Percentiles rank a stretch among this genome's conserved stretches.
phyloP scores from a whole-genome alignment of 2,797 vertebrate genomes.

The Eidolon dupreanum region DNA sequence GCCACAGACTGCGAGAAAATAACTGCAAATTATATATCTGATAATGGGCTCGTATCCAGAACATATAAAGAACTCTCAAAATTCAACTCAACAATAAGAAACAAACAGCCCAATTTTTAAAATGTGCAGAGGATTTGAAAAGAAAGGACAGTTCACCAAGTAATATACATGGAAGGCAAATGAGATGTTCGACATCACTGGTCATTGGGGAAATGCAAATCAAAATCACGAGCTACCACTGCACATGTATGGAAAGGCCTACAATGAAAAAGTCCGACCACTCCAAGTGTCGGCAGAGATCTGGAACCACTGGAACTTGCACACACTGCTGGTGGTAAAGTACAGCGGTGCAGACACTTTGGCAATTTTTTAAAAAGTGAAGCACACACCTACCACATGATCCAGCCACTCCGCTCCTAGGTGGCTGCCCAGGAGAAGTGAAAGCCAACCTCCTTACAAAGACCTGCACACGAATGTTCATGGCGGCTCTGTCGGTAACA shows the following conservation, averaged over 20 bases:
- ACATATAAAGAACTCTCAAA: not conserved
- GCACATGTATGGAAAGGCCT: not conserved
- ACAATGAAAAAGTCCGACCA: not conserved
- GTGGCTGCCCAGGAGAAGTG: not conserved
- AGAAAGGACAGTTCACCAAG: not conserved
- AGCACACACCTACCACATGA: not conserved
- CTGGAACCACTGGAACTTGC: not conserved
- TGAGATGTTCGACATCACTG: not conserved
- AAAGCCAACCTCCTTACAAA: not conserved
- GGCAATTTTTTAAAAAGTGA: not conserved
- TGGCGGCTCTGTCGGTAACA: not conserved
- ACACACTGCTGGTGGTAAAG: not conserved
- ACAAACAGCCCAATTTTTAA: not conserved
- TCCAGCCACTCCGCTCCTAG: not conserved
- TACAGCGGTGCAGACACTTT: not conserved
- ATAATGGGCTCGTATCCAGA: not conserved
- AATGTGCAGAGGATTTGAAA: not conserved
- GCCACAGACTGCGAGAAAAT: not conserved
- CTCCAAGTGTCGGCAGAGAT: not conserved
- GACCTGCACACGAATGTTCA: not conserved
- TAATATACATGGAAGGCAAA: not conserved
- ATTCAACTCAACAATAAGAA: not conserved
- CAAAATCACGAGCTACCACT: not conserved
- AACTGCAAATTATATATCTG: not conserved
- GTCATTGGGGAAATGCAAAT: not conserved